A percentile compares a stretch with the other conserved stretches of the same genome.
These are phyloP conservation scores for Dendroctonus valens DNA, from an alignment of 1,140 invertebrate species.

Conservation along the genomic window DNA sequence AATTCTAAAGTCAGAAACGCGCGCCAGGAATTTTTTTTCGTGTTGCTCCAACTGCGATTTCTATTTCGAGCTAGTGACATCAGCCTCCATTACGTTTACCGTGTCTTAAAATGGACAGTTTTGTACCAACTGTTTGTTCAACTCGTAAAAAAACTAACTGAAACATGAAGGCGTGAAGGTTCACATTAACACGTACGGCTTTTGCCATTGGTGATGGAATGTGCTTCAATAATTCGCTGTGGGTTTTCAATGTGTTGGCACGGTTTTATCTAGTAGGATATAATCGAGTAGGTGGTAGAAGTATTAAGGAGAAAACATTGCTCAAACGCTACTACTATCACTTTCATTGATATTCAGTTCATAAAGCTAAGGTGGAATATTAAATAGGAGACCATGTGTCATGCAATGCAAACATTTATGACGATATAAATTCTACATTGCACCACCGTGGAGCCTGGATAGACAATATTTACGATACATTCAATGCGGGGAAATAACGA, in stretches of 20 bases:
- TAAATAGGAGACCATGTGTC: no score
- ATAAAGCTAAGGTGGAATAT: no score
- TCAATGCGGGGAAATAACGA: no score
- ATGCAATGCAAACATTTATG: no score
- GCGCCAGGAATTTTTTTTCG: conserved; percentile 10
- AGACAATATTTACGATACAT: no score
- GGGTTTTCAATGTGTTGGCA: background rate
- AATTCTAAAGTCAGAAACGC: conserved; percentile 8
- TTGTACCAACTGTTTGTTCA: conserved; percentile 8
- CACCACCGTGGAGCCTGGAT: no score
- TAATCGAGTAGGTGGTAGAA: no score
- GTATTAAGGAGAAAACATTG: no score
- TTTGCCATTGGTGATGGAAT: conserved; percentile 3
- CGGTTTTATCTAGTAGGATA: no score
- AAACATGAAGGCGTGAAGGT: conserved; percentile 7
- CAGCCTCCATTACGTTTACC: conserved; percentile 16
- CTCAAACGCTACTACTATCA: no score
- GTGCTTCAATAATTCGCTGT: conserved; percentile 3
- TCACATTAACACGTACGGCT: conserved; percentile 14
- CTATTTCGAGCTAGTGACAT: conserved; percentile 19
- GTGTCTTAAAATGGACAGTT: conserved; percentile 22
- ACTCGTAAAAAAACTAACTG: conserved; percentile 14
- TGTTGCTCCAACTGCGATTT: conserved; percentile 2
- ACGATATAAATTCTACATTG: no score
- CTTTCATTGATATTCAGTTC: no score